Evolutionary conservation across 2,888 invertebrate genomes (phyloP).

Genomic region (Halictus ligatus): DNA sequence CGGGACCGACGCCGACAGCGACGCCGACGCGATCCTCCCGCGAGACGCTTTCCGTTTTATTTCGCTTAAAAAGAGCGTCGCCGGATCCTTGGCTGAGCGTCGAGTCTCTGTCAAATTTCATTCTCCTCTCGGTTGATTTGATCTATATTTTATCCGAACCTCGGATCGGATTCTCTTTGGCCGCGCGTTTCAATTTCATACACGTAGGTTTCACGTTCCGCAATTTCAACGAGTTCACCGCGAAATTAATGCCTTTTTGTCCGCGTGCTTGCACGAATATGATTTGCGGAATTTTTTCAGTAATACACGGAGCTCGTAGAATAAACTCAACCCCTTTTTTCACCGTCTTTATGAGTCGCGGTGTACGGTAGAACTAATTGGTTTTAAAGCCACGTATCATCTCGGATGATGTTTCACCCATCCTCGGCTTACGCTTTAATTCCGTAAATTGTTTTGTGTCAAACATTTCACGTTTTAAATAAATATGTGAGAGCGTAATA

Average conservation of each 20-base stretch:
- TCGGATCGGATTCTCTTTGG: neutral
- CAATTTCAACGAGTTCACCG: neutral
- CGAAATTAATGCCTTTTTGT: neutral
- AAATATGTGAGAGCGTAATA: neutral
- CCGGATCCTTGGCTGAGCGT: neutral
- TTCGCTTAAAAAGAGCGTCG: neutral
- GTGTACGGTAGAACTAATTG: neutral
- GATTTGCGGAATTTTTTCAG: neutral
- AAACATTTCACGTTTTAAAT: neutral
- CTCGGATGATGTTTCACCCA: neutral
- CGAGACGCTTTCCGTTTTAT: slow-evolving; percentile 12
- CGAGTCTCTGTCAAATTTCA: neutral
- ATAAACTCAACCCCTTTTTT: neutral
- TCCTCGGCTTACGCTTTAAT: neutral
- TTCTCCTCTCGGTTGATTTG: neutral
- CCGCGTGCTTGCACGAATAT: neutral
- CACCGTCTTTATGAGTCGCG: neutral
- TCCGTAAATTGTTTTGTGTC: neutral
- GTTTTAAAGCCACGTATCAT: neutral
- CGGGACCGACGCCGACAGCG: slow-evolving; percentile 11
- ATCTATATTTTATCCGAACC: neutral
- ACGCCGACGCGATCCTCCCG: slow-evolving; percentile 23
- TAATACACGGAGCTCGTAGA: neutral
- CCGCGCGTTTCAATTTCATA: neutral
- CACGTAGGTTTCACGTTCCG: neutral